phyloP scores from a whole-genome alignment of 2,797 vertebrate species.

The Neopelma chrysocephalum region DNA sequence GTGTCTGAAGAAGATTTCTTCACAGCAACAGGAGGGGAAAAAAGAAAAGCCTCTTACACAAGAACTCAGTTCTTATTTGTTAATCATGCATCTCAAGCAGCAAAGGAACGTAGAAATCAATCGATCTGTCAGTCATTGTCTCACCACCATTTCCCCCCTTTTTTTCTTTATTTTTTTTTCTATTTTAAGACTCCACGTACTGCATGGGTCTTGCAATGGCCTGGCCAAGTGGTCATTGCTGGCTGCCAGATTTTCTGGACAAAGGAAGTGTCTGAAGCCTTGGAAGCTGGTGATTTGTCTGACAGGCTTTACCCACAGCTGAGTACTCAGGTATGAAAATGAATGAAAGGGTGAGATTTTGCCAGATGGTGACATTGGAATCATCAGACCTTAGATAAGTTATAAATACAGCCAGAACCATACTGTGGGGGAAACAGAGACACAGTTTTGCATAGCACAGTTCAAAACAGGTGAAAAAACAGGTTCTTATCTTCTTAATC shows the following conservation, averaged over 20 bases:
- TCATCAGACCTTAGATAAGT: not conserved
- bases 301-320: slow-evolving; percentile 83
- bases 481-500: not conserved
- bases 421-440: not conserved
- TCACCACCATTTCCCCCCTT: not conserved
- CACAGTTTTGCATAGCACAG: not conserved
- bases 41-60: not conserved
- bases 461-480: not conserved
- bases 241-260: slow-evolving; percentile 95
- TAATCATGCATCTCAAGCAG: not conserved
- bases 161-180: not conserved
- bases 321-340: slow-evolving; percentile 79
- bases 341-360: not conserved
- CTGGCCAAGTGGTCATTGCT: slow-evolving; percentile 92
- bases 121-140: not conserved
- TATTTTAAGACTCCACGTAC: slow-evolving; percentile 78
- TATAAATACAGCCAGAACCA: not conserved
- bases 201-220: slow-evolving; percentile 90
- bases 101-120: not conserved
- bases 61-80: not conserved
- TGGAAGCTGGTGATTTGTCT: slow-evolving; percentile 81
- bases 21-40: not conserved
- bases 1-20: not conserved
- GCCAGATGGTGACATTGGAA: not conserved
- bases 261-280: slow-evolving; percentile 84